Evolutionary conservation across 2,888 invertebrate genomes (phyloP), one percentile per base, ranked within the genome.

Genomic region (Apoda limacodes): DNA sequence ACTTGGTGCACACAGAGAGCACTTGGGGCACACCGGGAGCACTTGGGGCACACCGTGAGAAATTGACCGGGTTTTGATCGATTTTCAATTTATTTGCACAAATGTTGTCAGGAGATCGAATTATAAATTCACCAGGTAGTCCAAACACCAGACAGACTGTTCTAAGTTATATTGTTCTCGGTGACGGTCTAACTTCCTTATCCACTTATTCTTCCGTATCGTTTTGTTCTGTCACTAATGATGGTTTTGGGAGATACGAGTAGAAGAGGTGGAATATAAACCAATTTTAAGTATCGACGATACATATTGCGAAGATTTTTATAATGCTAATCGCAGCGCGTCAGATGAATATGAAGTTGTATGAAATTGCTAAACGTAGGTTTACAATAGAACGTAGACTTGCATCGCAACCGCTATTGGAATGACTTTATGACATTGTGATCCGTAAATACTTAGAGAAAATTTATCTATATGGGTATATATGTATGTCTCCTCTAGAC

Each of bases 301-400:
- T 11, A 20, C 28, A 11, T 28, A 28, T 17, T 34, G 35, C 30
- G 38, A 40, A 20, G 9, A 32, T 9, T 28, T 22, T 27, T 30
- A 30, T 22, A 20, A 20, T 3, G 23, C 19, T 4, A 14, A 15
- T 13, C 22, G 34, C 2, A 19, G 22, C 24, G 3, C n/a, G 5
- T 25, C 28, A 12, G 34, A 30, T 21, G 27, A 27, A 10, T 34
- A 30, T 20, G 19, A 20, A 9, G 34, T 30, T 7, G 5, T 7
- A 17, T 7, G 7, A 7, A 6, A 17, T 17, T 6, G 17, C 17
- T 5, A 7, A 17, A 17, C 17, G 17, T 5, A 26, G 38, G 2
- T 43, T 34, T 14, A 25, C n/a, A 34, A 22, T 40, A 1, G 40
- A 43, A 29, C 20, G 37, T 5, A 38, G 35, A 12, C n/a, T n/a